Base-by-base conservation (phyloP, 2,888 invertebrate species). In the Polydrusus tereticollis region DNA sequence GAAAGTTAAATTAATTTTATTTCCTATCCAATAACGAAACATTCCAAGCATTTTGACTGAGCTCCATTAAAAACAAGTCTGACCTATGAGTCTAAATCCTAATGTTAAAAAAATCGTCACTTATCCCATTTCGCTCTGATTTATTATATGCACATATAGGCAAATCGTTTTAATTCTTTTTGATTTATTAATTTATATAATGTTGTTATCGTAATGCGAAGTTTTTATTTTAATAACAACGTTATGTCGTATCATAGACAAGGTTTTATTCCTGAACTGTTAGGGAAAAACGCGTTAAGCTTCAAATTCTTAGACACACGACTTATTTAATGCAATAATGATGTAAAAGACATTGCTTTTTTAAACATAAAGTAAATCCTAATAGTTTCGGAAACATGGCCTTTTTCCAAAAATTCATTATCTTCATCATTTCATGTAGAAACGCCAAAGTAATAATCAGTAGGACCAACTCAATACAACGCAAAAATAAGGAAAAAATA, bases 391-490 rank as follows among this genome's bases (percentile, higher is more conserved):
- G 29, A 21, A 7, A 55, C 29, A 18, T 18, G 8, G 29, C 29
- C 29, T 55, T 1, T 18, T 7, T 10, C 16, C 20, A 18, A 29
- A 21, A 47, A 47, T n/a, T 47, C 47, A 21, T 47, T 21, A n/a
- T 45, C 45, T 10, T 47, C 38, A 55, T 55, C 52, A 55, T 55
- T 29, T 55, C 52, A 55, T 29, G 29, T 55, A 55, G 72, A 71
- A 41, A 75, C 68, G 68, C 58, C 69, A 71, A 72, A 71, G 52
- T 66, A 66, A 52, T 38, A 70, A 71, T 71, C 77, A 73, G 75
- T 77, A 78, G 78, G 78, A 78, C 78, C 77, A 79, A 78, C 69
- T 72, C 64, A 74, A 77, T 75, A 78, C 78, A 79, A 79, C 78
- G 78, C 78, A 79, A 76, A 59, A 71, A 38, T 21, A 55, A 57